Conservation (phyloP, 2,113 vertebrate genomes). For the Condylura cristata region DNA sequence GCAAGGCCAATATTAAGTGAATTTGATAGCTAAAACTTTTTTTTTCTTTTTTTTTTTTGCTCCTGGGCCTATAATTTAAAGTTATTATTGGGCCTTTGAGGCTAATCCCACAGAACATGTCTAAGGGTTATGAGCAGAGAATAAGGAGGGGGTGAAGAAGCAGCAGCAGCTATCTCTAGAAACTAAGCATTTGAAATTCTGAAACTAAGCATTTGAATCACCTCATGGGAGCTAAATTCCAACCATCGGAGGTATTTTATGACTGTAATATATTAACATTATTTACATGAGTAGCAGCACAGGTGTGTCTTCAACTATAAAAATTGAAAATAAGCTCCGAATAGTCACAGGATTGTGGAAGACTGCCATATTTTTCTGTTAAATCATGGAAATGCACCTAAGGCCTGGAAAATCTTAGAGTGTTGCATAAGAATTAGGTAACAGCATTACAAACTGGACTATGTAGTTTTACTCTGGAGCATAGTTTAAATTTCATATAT, state of each 20-base stretch:
- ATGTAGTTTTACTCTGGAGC: background rate
- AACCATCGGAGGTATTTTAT: constrained; percentile 43
- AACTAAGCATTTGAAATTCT: constrained; percentile 34
- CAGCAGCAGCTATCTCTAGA: background rate
- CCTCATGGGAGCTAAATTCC: constrained; percentile 38
- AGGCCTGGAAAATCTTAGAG: background rate
- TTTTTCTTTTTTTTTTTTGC: background rate
- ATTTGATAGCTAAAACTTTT: constrained; percentile 5
- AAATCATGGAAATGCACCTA: background rate
- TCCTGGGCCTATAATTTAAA: background rate
- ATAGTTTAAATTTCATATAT: background rate
- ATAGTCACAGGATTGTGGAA: background rate
- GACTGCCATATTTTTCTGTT: background rate
- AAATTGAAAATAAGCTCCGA: constrained; percentile 45
- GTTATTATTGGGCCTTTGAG: constrained; percentile 16
- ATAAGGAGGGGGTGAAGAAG: background rate
- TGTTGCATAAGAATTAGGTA: background rate
- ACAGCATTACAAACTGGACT: background rate
- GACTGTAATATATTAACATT: constrained; percentile 20
- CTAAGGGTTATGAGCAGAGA: background rate
- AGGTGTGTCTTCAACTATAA: constrained; percentile 45
- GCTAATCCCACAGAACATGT: constrained; percentile 4
- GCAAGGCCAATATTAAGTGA: background rate
- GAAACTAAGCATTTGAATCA: constrained; percentile 13
- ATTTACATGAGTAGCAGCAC: constrained; percentile 26